Evolutionary conservation across 2,888 invertebrate genomes (phyloP), one percentile per base, ranked within the genome.

Genomic region (Tachina fera): DNA sequence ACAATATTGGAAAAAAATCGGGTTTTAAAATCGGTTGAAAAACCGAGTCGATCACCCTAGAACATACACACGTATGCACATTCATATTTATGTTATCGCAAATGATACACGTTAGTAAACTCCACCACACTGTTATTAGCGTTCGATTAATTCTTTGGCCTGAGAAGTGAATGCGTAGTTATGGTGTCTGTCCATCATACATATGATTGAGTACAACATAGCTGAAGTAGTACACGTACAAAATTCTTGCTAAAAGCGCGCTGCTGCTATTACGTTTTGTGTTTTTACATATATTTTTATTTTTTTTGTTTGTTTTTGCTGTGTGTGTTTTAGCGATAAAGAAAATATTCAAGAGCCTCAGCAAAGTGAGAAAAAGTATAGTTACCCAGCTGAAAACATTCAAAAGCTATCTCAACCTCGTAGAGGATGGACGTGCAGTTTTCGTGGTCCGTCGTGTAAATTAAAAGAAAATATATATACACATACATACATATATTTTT

Each of bases 321-420:
- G 14, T 81, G 39, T 77, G 53, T 60, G n/a, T 88, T 31, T 89
- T 88, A 87, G 89, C 87, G 91, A 90, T 91, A 91, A 90, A 89
- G 90, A 90, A 90, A 90, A 90, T 67, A 87, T 90, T 89, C 89
- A 89, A 88, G 86, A 77, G 81, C 81, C 68, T 53, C 56, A 74
- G 10, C 49, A 67, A 87, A 83, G 67, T 88, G 88, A 89, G 89
- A 91, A 91, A 86, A 91, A 91, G 91, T 90, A 89, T 89, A 90
- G 90, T 88, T 89, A 89, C 88, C 89, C 88, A 86, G 87, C 89
- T 86, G 86, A 88, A 89, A 88, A 81, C 88, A 87, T 89, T 91
- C 91, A 91, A 88, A 91, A 91, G 89, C 89, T 90, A 89, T 91
- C 89, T 89, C 89, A 90, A 90, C 90, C 89, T 91, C 89, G 88